Base-by-base conservation (phyloP, 2,888 invertebrate genomes). In the Pegoplata infirma region DNA sequence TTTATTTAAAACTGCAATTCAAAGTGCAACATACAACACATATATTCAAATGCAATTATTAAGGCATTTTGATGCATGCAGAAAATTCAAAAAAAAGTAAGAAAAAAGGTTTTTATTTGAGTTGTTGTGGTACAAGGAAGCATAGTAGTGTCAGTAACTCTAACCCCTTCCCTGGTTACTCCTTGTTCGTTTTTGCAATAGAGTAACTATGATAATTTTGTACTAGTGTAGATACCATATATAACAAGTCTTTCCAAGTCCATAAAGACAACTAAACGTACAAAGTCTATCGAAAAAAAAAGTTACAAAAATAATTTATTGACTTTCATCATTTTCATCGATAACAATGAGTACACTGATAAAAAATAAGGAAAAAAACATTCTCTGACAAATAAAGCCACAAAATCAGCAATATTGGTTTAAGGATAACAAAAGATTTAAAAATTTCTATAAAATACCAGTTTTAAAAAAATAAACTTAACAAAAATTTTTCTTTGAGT, bases 271-370 rank as follows among this genome's bases (percentile, higher is more conserved):
- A n/a, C 1, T 23, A 72, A 56, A 3, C 25, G 40, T 14, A n/a
- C 12, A 25, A 46, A 4, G 75, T 40, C 16, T 40, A 28, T 25
- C 36, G n/a, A 16, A 47, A 63, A 12, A 2, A 58, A 56, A 47
- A 12, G 23, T 49, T 25, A 10, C 23, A 14, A 21, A n/a, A 56
- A 28, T 55, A 76, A 76, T 77, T 77, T 77, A 77, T 77, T 63
- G 55, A 77, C 77, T 77, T 67, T 72, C 71, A 56, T 66, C 56
- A 61, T 64, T 68, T 64, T 36, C 19, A 56, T 56, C 76, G 61
- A 72, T 61, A 63, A 67, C 53, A n/a, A n/a, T 23, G 36, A 12
- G 5, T 47, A 40, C 32, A n/a, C n/a, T n/a, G n/a, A n/a, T n/a
- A n/a, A n/a, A n/a, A n/a, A n/a, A n/a, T n/a, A n/a, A n/a, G n/a